Base-by-base conservation (phyloP, 1,140 invertebrate genomes). In the Brachionus asplanchnoidis region DNA sequence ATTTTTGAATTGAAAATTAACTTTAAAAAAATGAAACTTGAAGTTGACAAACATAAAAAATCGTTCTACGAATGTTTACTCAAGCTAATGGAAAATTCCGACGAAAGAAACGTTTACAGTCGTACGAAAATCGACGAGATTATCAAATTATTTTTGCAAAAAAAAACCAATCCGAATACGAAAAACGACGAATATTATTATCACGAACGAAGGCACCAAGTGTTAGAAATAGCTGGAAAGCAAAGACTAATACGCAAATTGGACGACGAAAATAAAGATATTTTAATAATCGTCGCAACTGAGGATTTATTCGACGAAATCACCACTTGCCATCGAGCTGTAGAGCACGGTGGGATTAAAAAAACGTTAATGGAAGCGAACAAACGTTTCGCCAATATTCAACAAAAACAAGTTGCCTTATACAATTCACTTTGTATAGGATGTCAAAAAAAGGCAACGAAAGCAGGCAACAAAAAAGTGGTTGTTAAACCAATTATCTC, bases 261-360 rank as follows among this genome's bases (percentile, higher is more conserved):
- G 12, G 66, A 70, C 28, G 32, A 70, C 20, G 28, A 70, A 70
- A 26, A 70, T 5, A 23, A 70, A 14, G 23, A 14, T 14, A 70
- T 70, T 32, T 70, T 70, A 70, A 28, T 70, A 14, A 70, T 65
- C 70, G 42, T 82, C 6, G 68, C n/a, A 73, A 85, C 85, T 46
- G 85, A 86, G 12, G 85, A 85, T 12, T 84, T 85, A 20, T 87
- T 80, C 77, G 85, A 86, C 44, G 73, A 85, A n/a, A 80, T 87
- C 42, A 84, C 78, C 14, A 20, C 42, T 46, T 23, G 73, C 28
- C 84, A 87, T 77, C 42, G 86, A 12, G 68, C 86, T 12, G 84
- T 77, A 28, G 80, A 75, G 42, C 85, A 86, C 85, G 84, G 84
- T 70, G 86, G 86, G 8, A 66, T 85, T 42, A 82, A 85, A 40